Evolutionary conservation across 1,140 invertebrate genomes (phyloP), one percentile per base, ranked within the genome.

Genomic region (Drosophila nebulosa): DNA sequence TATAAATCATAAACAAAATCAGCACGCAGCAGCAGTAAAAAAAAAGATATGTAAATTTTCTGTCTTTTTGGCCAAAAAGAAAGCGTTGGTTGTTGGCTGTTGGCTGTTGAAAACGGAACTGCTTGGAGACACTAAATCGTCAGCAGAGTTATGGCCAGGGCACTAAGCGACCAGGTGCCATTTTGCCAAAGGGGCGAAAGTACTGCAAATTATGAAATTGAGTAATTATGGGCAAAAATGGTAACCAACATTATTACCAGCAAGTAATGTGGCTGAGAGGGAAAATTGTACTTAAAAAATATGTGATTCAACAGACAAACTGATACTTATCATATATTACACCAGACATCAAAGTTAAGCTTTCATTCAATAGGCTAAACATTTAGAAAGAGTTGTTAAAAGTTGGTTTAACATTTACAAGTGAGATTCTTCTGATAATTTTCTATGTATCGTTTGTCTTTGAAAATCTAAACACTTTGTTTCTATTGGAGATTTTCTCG

Each of bases 81-180:
- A 85, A 85, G 81, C 64, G 81, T 52, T 77, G 58, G 62, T 69
- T 69, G 42, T 30, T 32, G 50, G n/a, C n/a, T 66, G 81, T 52
- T 77, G 58, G 62, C 74, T 69, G 42, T 30, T 32, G 50, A n/a
- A 67, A 86, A 78, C 81, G 81, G 81, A 85, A 86, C 66, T 81
- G 57, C 59, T 39, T 35, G 50, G 63, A n/a, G 59, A 58, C 27
- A 46, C 39, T 18, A 46, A 46, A 46, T 46, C 16, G 39, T 42
- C 14, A 9, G 39, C 21, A 46, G 39, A 46, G 39, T 21, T 46
- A n/a, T 65, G 53, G 27, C 55, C 42, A 39, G 50, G 64, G 64
- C 59, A 42, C 26, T 55, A n/a, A 59, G 56, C 30, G 27, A 56
- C 39, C 21, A 39, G 39, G 30, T 64, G 56, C 51, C 60, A 39